Conservation (phyloP, 1,140 invertebrate species). For the Acromyrmex charruanus region DNA sequence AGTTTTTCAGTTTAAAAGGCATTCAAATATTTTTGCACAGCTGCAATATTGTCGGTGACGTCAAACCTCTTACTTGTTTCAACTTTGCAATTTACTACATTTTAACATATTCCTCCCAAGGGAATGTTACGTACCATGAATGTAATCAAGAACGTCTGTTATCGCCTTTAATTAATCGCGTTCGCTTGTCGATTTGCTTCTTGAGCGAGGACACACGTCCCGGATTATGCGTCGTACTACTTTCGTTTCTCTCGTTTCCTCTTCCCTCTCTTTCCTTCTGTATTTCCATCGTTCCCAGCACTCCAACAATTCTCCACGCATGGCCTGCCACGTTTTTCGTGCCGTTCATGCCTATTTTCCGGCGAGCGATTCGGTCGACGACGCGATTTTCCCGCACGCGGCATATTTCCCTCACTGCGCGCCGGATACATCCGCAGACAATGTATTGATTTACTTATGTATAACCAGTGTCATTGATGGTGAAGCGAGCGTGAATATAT, state of each 20-base stretch:
- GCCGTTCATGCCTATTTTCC: constrained; percentile 78
- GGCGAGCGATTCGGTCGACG: constrained; percentile 72
- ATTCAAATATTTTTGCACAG: not conserved
- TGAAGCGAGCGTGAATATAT: not conserved
- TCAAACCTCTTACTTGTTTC: constrained; percentile 16
- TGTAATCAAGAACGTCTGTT: constrained; percentile 63
- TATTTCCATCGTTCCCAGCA: constrained; percentile 60
- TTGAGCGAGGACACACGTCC: constrained; percentile 57
- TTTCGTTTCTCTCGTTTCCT: constrained; percentile 60
- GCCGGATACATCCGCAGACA: constrained; percentile 26
- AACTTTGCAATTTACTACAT: constrained; percentile 13
- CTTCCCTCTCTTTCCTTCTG: constrained; percentile 32
- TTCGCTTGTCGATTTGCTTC: constrained; percentile 59
- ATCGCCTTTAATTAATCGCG: constrained; percentile 67
- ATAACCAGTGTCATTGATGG: not conserved
- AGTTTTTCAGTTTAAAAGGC: not conserved
- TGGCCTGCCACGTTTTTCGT: constrained; percentile 76
- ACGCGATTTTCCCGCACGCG: constrained; percentile 68
- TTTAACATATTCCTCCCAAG: constrained; percentile 22
- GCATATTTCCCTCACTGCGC: constrained; percentile 52
- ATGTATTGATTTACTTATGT: constrained; percentile 36
- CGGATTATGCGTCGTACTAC: constrained; percentile 53
- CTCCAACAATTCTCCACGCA: constrained; percentile 78
- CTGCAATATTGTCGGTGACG: not conserved
- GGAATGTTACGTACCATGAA: constrained; percentile 35